Percentiles rank a stretch among this genome's conserved stretches.
Evolutionary conservation across 35 echinoderm and acorn worm species (phyloP).

Genomic region (Ophioderma brevispina): DNA sequence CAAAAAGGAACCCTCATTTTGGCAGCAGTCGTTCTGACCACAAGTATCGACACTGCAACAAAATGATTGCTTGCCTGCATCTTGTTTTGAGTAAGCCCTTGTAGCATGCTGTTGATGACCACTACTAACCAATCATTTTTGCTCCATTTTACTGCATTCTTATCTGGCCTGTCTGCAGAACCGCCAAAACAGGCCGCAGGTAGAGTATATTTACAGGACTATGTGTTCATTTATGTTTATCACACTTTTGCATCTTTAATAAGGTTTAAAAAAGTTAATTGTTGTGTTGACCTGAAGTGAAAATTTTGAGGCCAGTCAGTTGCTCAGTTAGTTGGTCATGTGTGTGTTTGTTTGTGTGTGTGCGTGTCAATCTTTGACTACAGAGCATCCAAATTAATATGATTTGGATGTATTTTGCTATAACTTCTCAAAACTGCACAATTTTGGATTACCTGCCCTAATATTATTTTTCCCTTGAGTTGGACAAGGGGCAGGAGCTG

Average conservation of each 20-base stretch:
- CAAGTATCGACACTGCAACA: too few species aligned
- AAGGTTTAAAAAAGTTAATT: background rate
- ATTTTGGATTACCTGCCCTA: too few species aligned
- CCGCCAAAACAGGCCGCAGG: slow-evolving; percentile 26
- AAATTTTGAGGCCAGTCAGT: background rate
- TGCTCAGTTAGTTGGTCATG: background rate
- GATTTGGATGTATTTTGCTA: too few species aligned
- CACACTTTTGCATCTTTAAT: background rate
- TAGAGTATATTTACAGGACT: background rate
- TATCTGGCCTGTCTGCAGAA: slow-evolving; percentile 1
- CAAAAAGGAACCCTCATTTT: too few species aligned
- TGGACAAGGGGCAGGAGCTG: too few species aligned
- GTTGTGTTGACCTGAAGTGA: too few species aligned
- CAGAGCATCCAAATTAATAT: too few species aligned
- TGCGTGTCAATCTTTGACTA: background rate
- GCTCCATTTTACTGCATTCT: background rate
- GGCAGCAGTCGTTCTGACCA: too few species aligned
- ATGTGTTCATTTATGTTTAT: background rate
- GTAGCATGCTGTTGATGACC: background rate
- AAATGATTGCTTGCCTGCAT: too few species aligned
- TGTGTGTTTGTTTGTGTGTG: background rate
- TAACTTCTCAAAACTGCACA: too few species aligned
- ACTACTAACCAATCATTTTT: background rate
- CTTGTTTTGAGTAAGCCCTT: background rate
- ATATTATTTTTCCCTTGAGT: too few species aligned